These are phyloP conservation scores for Drosophila nasuta DNA, from an alignment of 1,140 invertebrate genomes.

Conservation along the genomic window DNA sequence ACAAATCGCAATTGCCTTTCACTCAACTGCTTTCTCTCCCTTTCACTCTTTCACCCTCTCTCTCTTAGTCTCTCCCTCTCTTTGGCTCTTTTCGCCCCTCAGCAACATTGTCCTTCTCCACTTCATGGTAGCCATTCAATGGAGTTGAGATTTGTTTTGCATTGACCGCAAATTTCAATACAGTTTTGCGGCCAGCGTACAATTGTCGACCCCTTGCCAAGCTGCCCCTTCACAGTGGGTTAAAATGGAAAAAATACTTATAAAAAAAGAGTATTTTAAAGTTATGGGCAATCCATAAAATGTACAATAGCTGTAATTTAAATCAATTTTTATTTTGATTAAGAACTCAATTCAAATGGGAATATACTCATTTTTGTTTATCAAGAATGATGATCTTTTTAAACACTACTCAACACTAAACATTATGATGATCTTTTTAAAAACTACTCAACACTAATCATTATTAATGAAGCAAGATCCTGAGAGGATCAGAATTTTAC, in stretches of 20 bases:
- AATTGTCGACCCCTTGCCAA: constrained; percentile 54
- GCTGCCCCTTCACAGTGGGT: constrained; percentile 47
- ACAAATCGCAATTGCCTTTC: constrained; percentile 73
- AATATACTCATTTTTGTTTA: no score
- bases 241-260: background rate
- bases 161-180: constrained; percentile 83
- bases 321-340: no score
- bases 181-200: constrained; percentile 72
- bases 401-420: no score
- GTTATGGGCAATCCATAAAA: no score
- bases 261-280: no score
- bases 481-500: no score
- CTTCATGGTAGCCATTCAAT: constrained; percentile 59
- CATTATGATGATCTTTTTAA: no score
- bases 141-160: constrained; percentile 78
- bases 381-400: no score
- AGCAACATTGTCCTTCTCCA: constrained; percentile 7
- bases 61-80: constrained; percentile 13
- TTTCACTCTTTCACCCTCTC: background rate
- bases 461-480: no score
- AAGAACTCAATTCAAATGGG: no score
- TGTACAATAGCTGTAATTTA: no score
- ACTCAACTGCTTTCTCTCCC: constrained; percentile 40
- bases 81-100: background rate
- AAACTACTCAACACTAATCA: no score